Conservation (phyloP, 2,888 invertebrate genomes). For the Carterocephalus palaemon region DNA sequence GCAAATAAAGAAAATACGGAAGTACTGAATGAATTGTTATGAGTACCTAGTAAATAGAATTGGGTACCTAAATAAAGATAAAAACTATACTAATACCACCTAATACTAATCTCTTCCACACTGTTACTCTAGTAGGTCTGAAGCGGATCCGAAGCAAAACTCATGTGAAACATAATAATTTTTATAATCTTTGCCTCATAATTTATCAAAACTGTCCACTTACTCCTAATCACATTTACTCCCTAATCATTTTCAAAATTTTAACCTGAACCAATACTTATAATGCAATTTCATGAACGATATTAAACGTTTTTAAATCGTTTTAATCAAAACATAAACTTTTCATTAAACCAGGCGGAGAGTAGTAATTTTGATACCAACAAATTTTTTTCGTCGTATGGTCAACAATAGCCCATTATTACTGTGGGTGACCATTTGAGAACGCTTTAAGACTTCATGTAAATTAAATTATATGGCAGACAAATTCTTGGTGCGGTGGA, state of each 20-base stretch:
- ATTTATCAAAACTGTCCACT: slow-evolving; percentile 13
- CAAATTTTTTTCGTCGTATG: slow-evolving; percentile 26
- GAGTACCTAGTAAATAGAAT: no score
- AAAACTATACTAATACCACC: no score
- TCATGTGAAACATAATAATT: no score
- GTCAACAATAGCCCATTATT: slow-evolving; percentile 24
- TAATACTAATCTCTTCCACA: no score
- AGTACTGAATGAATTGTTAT: no score
- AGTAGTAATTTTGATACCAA: slow-evolving; percentile 47
- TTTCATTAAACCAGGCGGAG: slow-evolving; percentile 49
- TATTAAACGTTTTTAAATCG: slow-evolving; percentile 14
- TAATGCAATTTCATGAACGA: slow-evolving; percentile 37
- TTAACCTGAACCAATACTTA: slow-evolving; percentile 42
- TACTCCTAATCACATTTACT: slow-evolving; percentile 10
- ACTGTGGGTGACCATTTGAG: slow-evolving; percentile 20
- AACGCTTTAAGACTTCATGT: slow-evolving; percentile 22
- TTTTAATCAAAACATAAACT: slow-evolving; percentile 14
- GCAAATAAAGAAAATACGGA: no score
- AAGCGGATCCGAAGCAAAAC: no score
- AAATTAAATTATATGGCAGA: slow-evolving; percentile 22
- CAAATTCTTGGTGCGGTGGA: not conserved
- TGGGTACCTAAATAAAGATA: no score
- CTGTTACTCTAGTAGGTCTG: no score
- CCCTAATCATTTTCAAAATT: slow-evolving; percentile 16
- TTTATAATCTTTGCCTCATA: no score